These are phyloP conservation scores for Diadegma fenestrale DNA, from an alignment of 2,888 invertebrate genomes.

Conservation along the genomic window DNA sequence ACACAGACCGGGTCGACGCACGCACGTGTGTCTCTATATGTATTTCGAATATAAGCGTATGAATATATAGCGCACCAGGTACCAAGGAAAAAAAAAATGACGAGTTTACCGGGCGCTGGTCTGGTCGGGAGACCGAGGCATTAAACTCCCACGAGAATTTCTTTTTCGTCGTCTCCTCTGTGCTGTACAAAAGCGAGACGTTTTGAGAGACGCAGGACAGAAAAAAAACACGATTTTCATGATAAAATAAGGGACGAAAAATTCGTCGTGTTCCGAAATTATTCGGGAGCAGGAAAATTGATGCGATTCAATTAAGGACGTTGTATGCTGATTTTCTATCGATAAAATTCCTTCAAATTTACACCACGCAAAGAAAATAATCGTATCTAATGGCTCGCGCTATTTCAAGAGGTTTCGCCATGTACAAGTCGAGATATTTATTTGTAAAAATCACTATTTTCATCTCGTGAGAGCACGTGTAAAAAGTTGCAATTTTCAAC, in stretches of 20 bases:
- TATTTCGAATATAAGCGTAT: constrained; percentile 14
- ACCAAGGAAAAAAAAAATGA: constrained; percentile 57
- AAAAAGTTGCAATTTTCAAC: too few species aligned
- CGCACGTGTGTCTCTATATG: neutral
- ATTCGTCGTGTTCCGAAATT: neutral
- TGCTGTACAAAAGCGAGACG: constrained; percentile 15
- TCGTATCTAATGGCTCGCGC: too few species aligned
- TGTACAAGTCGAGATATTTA: too few species aligned
- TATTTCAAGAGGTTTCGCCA: too few species aligned
- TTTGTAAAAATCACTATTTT: too few species aligned
- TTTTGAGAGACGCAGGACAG: neutral
- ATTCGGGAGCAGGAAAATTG: neutral
- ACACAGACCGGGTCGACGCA: neutral
- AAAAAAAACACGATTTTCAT: neutral
- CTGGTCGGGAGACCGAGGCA: constrained; percentile 22
- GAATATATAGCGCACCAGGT: constrained; percentile 52
- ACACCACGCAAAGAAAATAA: too few species aligned
- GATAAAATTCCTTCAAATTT: too few species aligned
- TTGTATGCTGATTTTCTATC: too few species aligned
- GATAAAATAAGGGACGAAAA: neutral
- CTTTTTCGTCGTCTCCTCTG: constrained; percentile 17
- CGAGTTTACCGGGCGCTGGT: constrained; percentile 57
- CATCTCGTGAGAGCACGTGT: too few species aligned
- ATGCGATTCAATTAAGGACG: neutral
- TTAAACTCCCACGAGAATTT: constrained; percentile 61